Conservation (phyloP, 2,797 vertebrate genomes). For the Microctenopoma stevenorrisi region DNA sequence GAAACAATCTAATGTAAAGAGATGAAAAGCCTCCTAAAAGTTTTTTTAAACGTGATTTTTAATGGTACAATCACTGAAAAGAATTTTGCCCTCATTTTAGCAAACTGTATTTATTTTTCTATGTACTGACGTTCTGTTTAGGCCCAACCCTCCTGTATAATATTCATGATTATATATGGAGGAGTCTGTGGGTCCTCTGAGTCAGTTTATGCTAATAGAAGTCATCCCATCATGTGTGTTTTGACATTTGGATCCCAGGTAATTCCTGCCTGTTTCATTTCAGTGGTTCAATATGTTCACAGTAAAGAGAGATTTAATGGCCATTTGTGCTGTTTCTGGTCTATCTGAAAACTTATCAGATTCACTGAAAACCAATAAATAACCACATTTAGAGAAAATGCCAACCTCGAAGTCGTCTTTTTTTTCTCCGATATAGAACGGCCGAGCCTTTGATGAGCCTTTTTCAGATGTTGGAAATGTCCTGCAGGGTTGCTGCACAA, state of each 20-base stretch:
- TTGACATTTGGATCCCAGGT: constrained; percentile 42
- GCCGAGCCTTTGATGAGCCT: constrained; percentile 9
- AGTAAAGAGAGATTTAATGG: constrained; percentile 54
- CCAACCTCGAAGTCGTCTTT: constrained; percentile 8
- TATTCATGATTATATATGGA: constrained; percentile 67
- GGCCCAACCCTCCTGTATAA: constrained; percentile 72
- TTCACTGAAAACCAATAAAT: constrained; percentile 57
- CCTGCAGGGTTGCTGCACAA: constrained; percentile 7
- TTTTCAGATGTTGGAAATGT: constrained; percentile 21
- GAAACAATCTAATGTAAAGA: constrained; percentile 84
- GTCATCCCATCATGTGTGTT: constrained; percentile 48
- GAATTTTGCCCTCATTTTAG: constrained; percentile 79
- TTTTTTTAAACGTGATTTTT: constrained; percentile 77
- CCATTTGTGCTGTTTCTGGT: constrained; percentile 49
- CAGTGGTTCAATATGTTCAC: constrained; percentile 58
- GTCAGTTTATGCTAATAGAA: constrained; percentile 51
- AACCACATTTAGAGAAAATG: constrained; percentile 39
- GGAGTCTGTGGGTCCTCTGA: constrained; percentile 64
- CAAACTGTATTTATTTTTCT: constrained; percentile 87
- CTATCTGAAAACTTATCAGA: constrained; percentile 46
- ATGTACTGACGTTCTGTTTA: constrained; percentile 78
- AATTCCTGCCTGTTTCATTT: constrained; percentile 31
- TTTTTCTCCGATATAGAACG: background rate
- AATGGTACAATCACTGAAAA: constrained; percentile 83
- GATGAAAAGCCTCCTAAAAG: constrained; percentile 71